Conservation (phyloP, 2,888 invertebrate species). For the Encarsia formosa region DNA sequence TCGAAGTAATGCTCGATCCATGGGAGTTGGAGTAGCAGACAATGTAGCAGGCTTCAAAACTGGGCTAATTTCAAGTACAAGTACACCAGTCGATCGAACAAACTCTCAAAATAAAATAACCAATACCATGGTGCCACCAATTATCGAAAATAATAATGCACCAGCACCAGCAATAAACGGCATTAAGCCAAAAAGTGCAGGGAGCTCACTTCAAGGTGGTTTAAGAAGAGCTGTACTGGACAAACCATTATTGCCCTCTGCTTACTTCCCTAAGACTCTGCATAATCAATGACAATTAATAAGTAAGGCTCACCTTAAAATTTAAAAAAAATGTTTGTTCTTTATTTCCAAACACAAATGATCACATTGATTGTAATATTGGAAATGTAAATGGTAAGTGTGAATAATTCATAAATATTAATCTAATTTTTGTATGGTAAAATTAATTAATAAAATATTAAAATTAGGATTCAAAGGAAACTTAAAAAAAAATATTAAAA, state of each 20-base stretch:
- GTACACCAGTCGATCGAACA: conserved; percentile 47
- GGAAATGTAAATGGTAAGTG: no score
- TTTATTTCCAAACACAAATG: no score
- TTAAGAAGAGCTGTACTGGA: conserved; percentile 43
- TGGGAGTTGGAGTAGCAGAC: conserved; percentile 41
- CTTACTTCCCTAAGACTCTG: conserved; percentile 46
- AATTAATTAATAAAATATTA: no score
- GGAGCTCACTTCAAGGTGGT: conserved; percentile 41
- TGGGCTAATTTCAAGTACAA: conserved; percentile 46
- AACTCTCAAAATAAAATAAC: conserved; percentile 40
- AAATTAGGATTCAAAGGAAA: no score
- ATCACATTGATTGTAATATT: no score
- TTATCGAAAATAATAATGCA: conserved; percentile 43
- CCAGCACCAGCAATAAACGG: conserved; percentile 36
- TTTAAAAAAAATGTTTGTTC: conserved; percentile 13
- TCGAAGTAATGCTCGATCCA: conserved; percentile 38
- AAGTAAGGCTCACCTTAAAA: conserved; percentile 15
- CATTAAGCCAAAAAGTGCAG: conserved; percentile 41
- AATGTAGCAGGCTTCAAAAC: conserved; percentile 41
- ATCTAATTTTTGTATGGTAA: no score
- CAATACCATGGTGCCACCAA: conserved; percentile 35
- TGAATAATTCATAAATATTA: no score
- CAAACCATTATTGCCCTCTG: conserved; percentile 46
- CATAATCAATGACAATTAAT: conserved; percentile 35
- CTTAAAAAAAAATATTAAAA: no score